Evolutionary conservation across 2,797 vertebrate species (phyloP).

Genomic region (Falco concolor): DNA sequence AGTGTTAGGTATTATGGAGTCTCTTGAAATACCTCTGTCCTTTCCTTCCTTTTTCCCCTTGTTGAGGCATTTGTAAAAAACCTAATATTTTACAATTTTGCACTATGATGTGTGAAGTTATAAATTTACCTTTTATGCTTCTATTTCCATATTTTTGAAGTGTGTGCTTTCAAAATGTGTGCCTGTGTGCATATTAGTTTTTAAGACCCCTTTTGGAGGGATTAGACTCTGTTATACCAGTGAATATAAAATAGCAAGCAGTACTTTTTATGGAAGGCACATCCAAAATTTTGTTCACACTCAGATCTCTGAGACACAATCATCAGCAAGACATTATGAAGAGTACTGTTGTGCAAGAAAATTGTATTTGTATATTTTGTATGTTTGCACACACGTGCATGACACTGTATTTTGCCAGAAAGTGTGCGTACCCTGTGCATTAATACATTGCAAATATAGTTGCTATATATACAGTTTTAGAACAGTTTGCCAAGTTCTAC

Average conservation of each 20-base stretch:
- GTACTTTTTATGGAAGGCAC: not conserved
- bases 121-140: not conserved
- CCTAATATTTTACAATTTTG: not conserved
- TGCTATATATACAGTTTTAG: not conserved
- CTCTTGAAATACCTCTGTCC: not conserved
- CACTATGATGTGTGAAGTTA: not conserved
- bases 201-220: not conserved
- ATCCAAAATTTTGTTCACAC: not conserved
- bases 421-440: not conserved
- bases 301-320: not conserved
- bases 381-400: not conserved
- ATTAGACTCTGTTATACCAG: not conserved
- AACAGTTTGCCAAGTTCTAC: slow-evolving; percentile 13
- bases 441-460: not conserved
- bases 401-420: not conserved
- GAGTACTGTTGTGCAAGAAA: not conserved
- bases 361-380: not conserved
- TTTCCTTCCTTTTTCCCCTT: not conserved
- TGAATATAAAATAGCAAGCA: not conserved
- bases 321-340: not conserved
- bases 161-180: not conserved
- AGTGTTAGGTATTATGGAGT: not conserved
- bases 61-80: not conserved
- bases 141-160: not conserved
- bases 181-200: not conserved